Conservation (phyloP, 2,888 invertebrate species). For the Craniophora ligustri region DNA sequence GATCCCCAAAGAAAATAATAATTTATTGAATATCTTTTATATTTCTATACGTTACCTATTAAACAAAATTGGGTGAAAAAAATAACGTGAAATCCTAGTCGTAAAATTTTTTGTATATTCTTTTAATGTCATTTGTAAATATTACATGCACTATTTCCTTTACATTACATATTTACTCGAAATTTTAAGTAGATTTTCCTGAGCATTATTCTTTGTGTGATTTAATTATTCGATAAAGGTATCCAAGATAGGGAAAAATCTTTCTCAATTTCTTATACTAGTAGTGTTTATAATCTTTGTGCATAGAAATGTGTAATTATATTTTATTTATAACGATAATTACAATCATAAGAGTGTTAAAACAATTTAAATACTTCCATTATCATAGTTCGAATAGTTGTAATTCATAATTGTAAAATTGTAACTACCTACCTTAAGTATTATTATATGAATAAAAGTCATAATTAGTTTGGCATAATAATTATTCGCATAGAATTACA, state of each 20-base stretch:
- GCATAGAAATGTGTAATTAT: constrained; percentile 9
- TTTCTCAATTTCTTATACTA: constrained; percentile 15
- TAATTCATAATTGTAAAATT: constrained; percentile 36
- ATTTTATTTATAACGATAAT: background rate
- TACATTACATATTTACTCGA: no score
- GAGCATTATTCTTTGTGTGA: constrained; percentile 9
- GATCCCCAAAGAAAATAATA: background rate
- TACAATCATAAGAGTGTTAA: constrained; percentile 4
- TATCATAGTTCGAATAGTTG: constrained; percentile 5
- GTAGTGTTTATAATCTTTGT: constrained; percentile 2
- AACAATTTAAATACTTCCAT: constrained; percentile 12
- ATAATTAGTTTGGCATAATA: constrained; percentile 53
- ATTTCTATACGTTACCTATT: background rate
- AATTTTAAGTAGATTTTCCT: background rate
- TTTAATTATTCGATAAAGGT: background rate
- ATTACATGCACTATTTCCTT: no score
- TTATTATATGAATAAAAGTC: constrained; percentile 51
- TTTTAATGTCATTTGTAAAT: no score
- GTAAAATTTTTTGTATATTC: constrained; percentile 19
- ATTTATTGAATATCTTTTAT: background rate
- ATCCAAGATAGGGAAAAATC: background rate
- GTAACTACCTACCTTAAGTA: constrained; percentile 44
- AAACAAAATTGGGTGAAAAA: background rate
- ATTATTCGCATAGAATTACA: constrained; percentile 42
- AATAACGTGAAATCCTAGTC: constrained; percentile 49